phyloP scores from a whole-genome alignment of 2,113 vertebrate species.

The Turdus rufiventris region DNA sequence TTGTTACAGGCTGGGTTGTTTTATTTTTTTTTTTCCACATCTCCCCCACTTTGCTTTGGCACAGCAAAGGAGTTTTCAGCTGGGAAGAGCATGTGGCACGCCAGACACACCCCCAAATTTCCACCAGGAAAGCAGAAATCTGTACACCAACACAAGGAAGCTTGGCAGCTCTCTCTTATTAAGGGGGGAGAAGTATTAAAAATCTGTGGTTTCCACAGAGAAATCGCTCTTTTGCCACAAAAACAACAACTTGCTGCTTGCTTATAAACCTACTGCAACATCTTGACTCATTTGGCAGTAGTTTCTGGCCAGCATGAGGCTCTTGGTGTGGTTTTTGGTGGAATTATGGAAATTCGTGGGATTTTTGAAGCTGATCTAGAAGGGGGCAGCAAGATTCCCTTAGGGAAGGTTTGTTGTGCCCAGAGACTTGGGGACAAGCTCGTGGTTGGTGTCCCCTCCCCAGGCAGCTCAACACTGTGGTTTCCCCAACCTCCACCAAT shows the following conservation, averaged over 20 bases:
- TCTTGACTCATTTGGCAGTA: background rate
- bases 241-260: background rate
- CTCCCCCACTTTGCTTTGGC: constrained; percentile 38
- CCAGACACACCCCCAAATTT: constrained; percentile 31
- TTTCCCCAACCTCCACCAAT: background rate
- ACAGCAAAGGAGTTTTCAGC: constrained; percentile 22
- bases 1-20: background rate
- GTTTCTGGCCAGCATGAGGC: background rate
- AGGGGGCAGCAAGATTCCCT: background rate
- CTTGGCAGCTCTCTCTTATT: background rate
- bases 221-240: background rate
- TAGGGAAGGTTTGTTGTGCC: background rate
- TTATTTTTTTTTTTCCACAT: background rate
- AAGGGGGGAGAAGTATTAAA: background rate
- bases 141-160: background rate
- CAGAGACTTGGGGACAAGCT: background rate
- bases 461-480: fast-evolving
- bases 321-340: background rate
- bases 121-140: background rate
- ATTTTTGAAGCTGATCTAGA: background rate
- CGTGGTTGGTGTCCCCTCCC: background rate
- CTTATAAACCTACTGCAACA: background rate
- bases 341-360: background rate
- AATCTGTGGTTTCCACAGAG: background rate
- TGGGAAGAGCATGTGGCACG: constrained; percentile 26